Evolutionary conservation across 2,888 invertebrate species (phyloP).

Genomic region (Machimus rusticus): DNA sequence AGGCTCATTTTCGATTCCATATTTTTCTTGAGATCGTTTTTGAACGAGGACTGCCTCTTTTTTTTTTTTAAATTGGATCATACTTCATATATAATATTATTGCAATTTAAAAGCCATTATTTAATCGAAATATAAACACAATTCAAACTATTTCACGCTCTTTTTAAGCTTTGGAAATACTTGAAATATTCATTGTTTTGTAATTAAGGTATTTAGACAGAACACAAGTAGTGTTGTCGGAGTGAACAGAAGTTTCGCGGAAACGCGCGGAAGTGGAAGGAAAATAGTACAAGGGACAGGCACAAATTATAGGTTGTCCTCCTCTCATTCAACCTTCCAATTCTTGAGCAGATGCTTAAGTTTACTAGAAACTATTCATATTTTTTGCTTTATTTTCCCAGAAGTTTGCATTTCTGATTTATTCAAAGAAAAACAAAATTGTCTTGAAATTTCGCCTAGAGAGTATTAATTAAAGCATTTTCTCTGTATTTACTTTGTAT

Average conservation of each 20-base stretch:
- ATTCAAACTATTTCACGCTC: neutral
- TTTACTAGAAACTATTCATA: neutral
- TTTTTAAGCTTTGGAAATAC: neutral
- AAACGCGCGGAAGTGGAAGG: neutral
- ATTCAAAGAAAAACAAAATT: neutral
- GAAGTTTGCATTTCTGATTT: neutral
- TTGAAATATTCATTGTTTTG: neutral
- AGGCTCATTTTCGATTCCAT: neutral
- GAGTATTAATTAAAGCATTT: neutral
- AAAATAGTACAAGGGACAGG: neutral
- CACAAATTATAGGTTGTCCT: slow-evolving; percentile 13
- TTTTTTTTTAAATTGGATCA: neutral
- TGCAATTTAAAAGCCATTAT: neutral
- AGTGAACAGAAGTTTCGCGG: neutral
- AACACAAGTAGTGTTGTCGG: neutral
- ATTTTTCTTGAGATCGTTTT: neutral
- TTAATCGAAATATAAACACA: neutral
- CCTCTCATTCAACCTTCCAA: neutral
- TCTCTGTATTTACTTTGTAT: neutral
- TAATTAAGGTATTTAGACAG: neutral
- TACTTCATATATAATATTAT: neutral
- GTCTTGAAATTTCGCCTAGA: neutral
- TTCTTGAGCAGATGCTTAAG: neutral
- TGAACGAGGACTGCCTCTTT: neutral
- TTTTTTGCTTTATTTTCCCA: neutral